These are phyloP conservation scores for Cryptus armator DNA, from an alignment of 2,888 invertebrate species.

Conservation along the genomic window DNA sequence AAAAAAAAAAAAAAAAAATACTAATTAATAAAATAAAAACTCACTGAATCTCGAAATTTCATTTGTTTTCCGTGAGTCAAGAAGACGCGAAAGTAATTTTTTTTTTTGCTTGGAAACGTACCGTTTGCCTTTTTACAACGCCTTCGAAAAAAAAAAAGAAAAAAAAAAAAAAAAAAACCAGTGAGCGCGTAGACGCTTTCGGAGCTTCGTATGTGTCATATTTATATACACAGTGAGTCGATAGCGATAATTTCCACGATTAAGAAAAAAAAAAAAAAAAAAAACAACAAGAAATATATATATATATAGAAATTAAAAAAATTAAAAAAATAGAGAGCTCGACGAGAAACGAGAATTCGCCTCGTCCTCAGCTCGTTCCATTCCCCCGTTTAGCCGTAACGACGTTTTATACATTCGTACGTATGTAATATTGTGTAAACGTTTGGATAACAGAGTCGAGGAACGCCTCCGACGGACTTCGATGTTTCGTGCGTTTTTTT, in stretches of 20 bases:
- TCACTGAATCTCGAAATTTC: too few relatives aligned
- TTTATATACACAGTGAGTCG: conserved; percentile 55
- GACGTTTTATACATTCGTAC: conserved; percentile 85
- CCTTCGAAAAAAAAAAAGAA: conserved; percentile 23
- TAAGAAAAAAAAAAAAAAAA: neutral
- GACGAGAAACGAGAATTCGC: conserved; percentile 40
- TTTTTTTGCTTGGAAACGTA: conserved; percentile 8
- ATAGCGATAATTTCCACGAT: conserved; percentile 44
- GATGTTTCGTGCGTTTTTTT: conserved; percentile 50
- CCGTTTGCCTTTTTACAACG: conserved; percentile 9
- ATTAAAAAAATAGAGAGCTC: conserved; percentile 33
- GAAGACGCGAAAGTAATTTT: neutral
- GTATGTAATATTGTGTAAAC: conserved; percentile 81
- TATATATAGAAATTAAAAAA: too few relatives aligned
- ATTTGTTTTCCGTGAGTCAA: too few relatives aligned
- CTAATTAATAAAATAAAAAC: neutral
- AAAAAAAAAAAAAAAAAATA: neutral
- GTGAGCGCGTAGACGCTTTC: conserved; percentile 61
- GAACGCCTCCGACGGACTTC: conserved; percentile 54
- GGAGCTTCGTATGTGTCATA: conserved; percentile 65
- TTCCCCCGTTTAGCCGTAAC: conserved; percentile 78
- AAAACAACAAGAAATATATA: too few relatives aligned
- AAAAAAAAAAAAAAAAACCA: conserved; percentile 9
- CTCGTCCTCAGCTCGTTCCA: conserved; percentile 52
- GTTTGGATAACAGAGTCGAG: conserved; percentile 75